Evolutionary conservation across 1,140 invertebrate genomes (phyloP).

Genomic region (Coptotermes formosanus): DNA sequence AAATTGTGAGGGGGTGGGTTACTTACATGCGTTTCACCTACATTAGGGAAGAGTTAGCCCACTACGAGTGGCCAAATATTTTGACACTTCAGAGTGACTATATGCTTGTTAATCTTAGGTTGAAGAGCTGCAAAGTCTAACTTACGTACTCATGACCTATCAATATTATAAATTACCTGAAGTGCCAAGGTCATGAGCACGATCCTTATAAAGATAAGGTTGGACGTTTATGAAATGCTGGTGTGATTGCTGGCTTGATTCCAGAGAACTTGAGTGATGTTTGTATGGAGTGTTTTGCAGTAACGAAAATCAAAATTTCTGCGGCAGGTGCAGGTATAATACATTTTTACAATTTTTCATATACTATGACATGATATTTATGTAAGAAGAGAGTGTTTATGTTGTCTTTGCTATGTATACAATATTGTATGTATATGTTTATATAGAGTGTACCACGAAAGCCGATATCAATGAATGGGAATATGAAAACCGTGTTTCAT

Average conservation of each 20-base stretch:
- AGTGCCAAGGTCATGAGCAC: conserved; percentile 26
- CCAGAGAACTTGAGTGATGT: conserved; percentile 25
- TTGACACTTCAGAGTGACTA: conserved; percentile 12
- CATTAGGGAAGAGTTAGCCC: background rate
- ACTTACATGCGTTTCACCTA: background rate
- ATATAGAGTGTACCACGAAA: background rate
- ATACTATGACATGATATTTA: conserved; percentile 32
- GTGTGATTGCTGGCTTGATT: background rate
- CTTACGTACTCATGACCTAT: conserved; percentile 13
- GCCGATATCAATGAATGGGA: background rate
- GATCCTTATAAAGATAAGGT: background rate
- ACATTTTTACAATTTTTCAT: conserved; percentile 30
- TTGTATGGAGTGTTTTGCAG: conserved; percentile 3
- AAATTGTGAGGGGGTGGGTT: background rate
- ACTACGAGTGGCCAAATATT: background rate
- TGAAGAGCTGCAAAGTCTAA: conserved; percentile 11
- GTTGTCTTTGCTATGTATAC: conserved; percentile 31
- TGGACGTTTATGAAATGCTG: background rate
- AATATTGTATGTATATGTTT: conserved; percentile 32
- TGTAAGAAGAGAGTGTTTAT: conserved; percentile 32
- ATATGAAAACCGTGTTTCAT: conserved; percentile 5
- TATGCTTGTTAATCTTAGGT: conserved; percentile 5
- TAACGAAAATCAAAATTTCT: conserved; percentile 33
- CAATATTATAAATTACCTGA: conserved; percentile 27
- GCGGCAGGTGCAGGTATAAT: conserved; percentile 31